Conservation (phyloP, 2,797 vertebrate species). For the Amblyopsis hoosieri region DNA sequence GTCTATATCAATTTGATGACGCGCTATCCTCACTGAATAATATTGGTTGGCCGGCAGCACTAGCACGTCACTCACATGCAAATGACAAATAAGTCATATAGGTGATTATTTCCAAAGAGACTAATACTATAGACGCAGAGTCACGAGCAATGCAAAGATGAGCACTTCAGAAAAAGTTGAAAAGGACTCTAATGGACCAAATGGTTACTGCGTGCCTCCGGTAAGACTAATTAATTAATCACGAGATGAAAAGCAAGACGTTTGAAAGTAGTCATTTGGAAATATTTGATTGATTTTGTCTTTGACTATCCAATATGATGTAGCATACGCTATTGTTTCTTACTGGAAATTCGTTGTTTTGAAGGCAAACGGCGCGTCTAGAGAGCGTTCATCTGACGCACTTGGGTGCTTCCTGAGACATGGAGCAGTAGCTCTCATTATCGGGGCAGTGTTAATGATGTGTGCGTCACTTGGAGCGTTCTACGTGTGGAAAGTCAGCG, state of each 20-base stretch:
- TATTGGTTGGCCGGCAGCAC: conserved; percentile 51
- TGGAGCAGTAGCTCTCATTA: conserved; percentile 80
- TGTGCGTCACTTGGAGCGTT: conserved; percentile 87
- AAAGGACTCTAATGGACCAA: conserved; percentile 76
- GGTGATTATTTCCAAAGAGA: conserved; percentile 45
- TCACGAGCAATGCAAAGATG: conserved; percentile 63
- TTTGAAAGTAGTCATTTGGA: no score
- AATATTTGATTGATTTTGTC: no score
- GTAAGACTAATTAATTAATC: conserved; percentile 71
- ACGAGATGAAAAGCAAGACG: no score
- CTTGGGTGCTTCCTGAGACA: conserved; percentile 75
- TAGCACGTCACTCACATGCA: conserved; percentile 64
- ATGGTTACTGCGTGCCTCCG: conserved; percentile 73
- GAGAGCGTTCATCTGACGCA: conserved; percentile 39
- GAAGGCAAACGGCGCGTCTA: conserved; percentile 76
- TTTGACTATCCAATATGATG: not conserved
- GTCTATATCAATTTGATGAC: not conserved
- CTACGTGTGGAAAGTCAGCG: conserved; percentile 88
- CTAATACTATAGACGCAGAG: conserved; percentile 28
- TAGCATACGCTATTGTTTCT: not conserved
- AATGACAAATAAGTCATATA: conserved; percentile 32
- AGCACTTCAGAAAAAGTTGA: conserved; percentile 80
- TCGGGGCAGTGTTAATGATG: conserved; percentile 81
- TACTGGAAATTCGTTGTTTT: not conserved
- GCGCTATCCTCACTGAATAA: conserved; percentile 61